Percentiles rank a stretch among this genome's conserved stretches.
Evolutionary conservation across 2,113 vertebrate species (phyloP).

Genomic region (Genyomyrus donnyi): DNA sequence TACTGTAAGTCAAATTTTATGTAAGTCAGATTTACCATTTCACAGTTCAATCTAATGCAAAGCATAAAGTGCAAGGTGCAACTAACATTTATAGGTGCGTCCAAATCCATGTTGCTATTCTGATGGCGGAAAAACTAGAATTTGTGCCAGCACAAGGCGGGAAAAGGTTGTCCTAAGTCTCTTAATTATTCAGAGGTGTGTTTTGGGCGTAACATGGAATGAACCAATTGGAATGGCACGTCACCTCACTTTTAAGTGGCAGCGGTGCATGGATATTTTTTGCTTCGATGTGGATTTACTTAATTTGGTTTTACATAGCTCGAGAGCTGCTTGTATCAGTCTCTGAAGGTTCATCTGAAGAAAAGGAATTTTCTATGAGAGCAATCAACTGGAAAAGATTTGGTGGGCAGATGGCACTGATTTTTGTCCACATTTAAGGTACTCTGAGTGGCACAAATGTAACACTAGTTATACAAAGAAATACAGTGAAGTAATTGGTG

Average conservation of each 20-base stretch:
- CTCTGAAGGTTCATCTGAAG: not conserved
- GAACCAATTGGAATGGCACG: no score
- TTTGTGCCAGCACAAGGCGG: no score
- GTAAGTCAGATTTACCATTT: not conserved
- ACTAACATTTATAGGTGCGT: no score
- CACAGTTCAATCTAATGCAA: no score
- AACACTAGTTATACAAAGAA: not conserved
- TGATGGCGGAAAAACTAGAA: no score
- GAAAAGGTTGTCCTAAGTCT: no score
- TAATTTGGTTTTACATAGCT: not conserved
- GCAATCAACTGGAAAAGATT: not conserved
- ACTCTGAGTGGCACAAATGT: not conserved
- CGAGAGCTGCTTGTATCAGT: not conserved
- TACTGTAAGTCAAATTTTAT: not conserved
- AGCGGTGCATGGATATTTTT: not conserved
- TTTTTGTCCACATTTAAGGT: not conserved
- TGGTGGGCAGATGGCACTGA: not conserved
- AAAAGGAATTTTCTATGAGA: not conserved
- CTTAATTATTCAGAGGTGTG: no score
- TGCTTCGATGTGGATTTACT: not conserved
- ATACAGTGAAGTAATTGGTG: not conserved
- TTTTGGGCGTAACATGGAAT: no score
- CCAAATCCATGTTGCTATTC: no score
- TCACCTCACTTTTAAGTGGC: no score
- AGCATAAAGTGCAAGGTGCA: no score